A percentile compares a stretch with the other conserved stretches of the same genome.
These are phyloP conservation scores for Pristis pectinata DNA, from an alignment of 2,797 vertebrate species.

Conservation along the genomic window DNA sequence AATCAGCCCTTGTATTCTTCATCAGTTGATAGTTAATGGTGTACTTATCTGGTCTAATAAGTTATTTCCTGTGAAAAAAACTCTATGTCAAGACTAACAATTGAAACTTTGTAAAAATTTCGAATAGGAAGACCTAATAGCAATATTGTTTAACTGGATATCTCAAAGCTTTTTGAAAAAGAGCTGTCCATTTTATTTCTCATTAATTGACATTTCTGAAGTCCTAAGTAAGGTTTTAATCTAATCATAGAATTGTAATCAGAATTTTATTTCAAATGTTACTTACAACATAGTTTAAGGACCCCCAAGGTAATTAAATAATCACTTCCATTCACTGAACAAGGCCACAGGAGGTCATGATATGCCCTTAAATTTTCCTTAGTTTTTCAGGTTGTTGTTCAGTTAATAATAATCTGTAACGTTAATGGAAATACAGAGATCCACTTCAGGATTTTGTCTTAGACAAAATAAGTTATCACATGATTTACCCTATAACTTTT, in stretches of 20 bases:
- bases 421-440: background rate
- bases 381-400: background rate
- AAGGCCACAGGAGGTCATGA: background rate
- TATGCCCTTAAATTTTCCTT: background rate
- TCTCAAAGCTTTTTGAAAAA: background rate
- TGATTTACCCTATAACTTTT: conserved; percentile 60
- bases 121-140: background rate
- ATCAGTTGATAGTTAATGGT: background rate
- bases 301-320: background rate
- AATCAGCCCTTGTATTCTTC: background rate
- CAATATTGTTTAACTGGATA: background rate
- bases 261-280: background rate
- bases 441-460: conserved; percentile 1
- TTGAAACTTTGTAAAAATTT: background rate
- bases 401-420: background rate
- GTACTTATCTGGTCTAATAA: background rate
- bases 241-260: background rate
- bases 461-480: background rate
- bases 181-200: background rate
- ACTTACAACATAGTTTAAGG: background rate
- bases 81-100: background rate
- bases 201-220: background rate
- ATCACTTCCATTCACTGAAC: background rate
- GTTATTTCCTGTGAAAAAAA: background rate
- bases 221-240: background rate